Evolutionary conservation across 2,797 vertebrate species (phyloP), one percentile per base, ranked within the genome.

Genomic region (Lepidocolaptes lacrymiger): DNA sequence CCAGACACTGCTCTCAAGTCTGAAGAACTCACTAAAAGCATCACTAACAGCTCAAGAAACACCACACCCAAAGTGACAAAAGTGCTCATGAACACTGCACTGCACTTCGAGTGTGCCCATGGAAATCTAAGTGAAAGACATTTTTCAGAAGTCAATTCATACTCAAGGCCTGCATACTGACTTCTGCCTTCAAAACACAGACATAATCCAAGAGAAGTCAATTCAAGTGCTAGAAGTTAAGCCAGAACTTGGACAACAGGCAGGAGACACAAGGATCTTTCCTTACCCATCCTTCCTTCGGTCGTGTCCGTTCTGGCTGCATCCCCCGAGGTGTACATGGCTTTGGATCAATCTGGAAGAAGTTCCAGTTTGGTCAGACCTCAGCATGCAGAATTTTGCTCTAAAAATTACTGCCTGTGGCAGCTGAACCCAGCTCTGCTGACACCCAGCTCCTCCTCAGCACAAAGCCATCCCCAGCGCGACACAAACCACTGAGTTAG

Each of bases 291-390:
- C 99, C 99, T 95, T 99, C 99, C 98, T 99, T 99, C 64, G 99
- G 98, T 96, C 99, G 98, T 85, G 99, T 98, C 97, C 99, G 98
- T 97, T 99, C 99, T 36, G 99, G 99, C 92, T 99, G 99, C 99
- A 99, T 99, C 98, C 99, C 99, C 97, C 99, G 98, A 87, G 99
- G 99, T 80, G 99, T 99, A 96, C 99, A 99, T 96, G 99, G 99
- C 98, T 99, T 99, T 93, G 99, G 99, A 98, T 99, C 99, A 96
- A 99, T 99, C 99, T 99, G 98, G 43, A 95, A 96, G 62, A 97
- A 97, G 67, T 81, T 75, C 73, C 93, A 96, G 64, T 85, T 15
- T 52, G 93, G 93, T 85, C 88, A 84, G 73, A 59, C 32, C 58
- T 94, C 63, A 97, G 62, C 3, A 17, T 0, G 37, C 16, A 81